Conservation (phyloP, 2,113 vertebrate genomes). For the Channa maculata region DNA sequence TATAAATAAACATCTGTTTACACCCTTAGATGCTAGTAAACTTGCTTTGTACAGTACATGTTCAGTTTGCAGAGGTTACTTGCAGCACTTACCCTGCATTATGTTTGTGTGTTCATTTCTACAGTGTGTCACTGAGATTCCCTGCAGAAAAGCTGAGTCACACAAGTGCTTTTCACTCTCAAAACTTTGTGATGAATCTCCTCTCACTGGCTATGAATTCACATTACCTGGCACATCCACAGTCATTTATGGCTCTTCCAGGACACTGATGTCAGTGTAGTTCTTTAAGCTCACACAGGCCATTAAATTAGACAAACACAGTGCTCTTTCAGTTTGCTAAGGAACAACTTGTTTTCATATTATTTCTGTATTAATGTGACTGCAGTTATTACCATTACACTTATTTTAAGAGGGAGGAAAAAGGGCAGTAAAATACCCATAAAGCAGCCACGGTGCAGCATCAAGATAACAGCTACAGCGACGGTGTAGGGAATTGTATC, state of each 20-base stretch:
- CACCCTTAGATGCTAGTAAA: neutral
- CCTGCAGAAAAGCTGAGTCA: slow-evolving; percentile 16
- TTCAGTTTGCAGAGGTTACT: neutral
- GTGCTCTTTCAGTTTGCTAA: slow-evolving; percentile 17
- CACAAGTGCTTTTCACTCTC: slow-evolving; percentile 13
- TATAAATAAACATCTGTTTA: neutral
- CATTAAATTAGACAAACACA: slow-evolving; percentile 13
- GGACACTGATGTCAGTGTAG: neutral
- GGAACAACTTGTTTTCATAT: neutral
- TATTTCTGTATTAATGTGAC: neutral
- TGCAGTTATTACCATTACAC: too few species aligned
- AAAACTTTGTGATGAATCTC: slow-evolving; percentile 15
- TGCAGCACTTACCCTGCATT: neutral
- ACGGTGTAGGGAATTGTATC: neutral
- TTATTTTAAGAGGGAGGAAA: neutral
- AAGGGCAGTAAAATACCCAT: neutral
- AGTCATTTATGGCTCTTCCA: slow-evolving; percentile 9
- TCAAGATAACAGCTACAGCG: neutral
- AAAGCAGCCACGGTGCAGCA: slow-evolving; percentile 3
- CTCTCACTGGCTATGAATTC: slow-evolving; percentile 24
- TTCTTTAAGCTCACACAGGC: slow-evolving; percentile 17
- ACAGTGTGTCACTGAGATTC: neutral
- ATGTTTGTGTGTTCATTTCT: neutral
- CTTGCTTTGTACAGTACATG: neutral
- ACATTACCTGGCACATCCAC: slow-evolving; percentile 33